A percentile compares a stretch with the other conserved stretches of the same genome.
Evolutionary conservation across 92 coral and sea anemone species (phyloP).

Genomic region (Parazoanthus swiftii): DNA sequence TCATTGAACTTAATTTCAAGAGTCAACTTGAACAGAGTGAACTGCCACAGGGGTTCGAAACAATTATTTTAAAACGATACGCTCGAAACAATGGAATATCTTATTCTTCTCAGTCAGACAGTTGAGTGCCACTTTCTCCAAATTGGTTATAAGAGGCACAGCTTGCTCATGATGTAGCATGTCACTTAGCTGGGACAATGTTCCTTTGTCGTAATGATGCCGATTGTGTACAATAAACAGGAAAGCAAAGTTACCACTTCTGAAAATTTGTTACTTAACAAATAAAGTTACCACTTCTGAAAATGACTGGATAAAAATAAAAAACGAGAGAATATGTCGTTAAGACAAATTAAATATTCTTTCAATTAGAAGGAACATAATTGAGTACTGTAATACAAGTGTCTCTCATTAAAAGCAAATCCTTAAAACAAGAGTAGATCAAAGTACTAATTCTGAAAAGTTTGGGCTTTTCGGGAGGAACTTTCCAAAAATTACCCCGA

Average conservation of each 20-base stretch:
- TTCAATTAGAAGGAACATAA: slow-evolving; percentile 13
- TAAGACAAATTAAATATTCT: slow-evolving; percentile 41
- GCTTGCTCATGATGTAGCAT: slow-evolving; percentile 42
- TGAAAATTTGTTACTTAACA: slow-evolving; percentile 6
- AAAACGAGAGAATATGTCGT: slow-evolving; percentile 47
- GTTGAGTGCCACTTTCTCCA: slow-evolving; percentile 43
- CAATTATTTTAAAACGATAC: too few relatives aligned
- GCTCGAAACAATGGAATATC: slow-evolving; percentile 47
- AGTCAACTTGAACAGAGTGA: too few relatives aligned
- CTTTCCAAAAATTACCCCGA: neutral
- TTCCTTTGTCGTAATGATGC: slow-evolving; percentile 67
- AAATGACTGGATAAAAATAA: too few relatives aligned
- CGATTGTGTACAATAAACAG: slow-evolving; percentile 32
- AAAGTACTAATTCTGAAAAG: neutral
- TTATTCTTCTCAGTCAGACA: slow-evolving; percentile 27
- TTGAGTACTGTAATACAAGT: neutral
- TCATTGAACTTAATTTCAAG: too few relatives aligned
- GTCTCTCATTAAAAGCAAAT: neutral
- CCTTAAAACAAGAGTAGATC: too few relatives aligned
- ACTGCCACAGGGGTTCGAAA: too few relatives aligned
- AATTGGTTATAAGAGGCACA: slow-evolving; percentile 38
- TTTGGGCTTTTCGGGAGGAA: neutral
- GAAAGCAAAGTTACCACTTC: too few relatives aligned
- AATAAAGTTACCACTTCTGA: slow-evolving; percentile 54
- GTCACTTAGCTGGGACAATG: slow-evolving; percentile 68